Conservation (phyloP, 2,797 vertebrate species). For the Etheostoma nigrum region DNA sequence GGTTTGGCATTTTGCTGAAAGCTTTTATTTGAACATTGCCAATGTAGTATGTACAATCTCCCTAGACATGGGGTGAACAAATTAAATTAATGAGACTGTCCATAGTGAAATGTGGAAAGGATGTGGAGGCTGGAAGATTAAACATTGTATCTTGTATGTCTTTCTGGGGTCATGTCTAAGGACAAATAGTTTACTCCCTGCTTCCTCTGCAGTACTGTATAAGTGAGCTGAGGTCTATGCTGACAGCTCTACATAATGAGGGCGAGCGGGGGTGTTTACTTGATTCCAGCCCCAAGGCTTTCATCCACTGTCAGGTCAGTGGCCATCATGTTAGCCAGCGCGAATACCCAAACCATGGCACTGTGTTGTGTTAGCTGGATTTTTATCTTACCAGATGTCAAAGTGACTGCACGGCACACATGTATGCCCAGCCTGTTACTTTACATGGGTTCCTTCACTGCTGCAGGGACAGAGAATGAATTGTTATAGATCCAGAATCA, state of each 20-base stretch:
- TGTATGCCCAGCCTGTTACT: conserved; percentile 12
- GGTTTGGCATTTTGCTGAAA: conserved; percentile 36
- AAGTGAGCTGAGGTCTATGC: conserved; percentile 36
- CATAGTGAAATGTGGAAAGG: conserved; percentile 1
- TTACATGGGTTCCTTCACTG: conserved; percentile 22
- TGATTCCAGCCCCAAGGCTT: conserved; percentile 57
- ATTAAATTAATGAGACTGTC: conserved; percentile 51
- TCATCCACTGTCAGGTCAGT: conserved; percentile 71
- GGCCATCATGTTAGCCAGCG: conserved; percentile 65
- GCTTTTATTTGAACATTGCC: conserved; percentile 31
- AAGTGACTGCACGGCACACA: conserved; percentile 21
- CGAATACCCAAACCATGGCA: conserved; percentile 43
- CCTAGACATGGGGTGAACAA: conserved; percentile 28
- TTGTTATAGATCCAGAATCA: neutral
- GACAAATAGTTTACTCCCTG: conserved; percentile 30
- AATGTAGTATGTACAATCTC: conserved; percentile 11
- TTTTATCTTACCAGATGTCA: conserved; percentile 58
- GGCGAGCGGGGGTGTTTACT: conserved; percentile 59
- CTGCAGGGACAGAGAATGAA: conserved; percentile 21
- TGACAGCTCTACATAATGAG: conserved; percentile 75
- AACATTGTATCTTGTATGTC: neutral
- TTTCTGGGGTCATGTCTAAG: conserved; percentile 27
- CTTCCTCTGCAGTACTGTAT: conserved; percentile 44
- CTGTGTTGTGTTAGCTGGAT: conserved; percentile 38
- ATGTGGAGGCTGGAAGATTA: conserved; percentile 15